These are phyloP conservation scores for Drosophila mettleri DNA, from an alignment of 2,888 invertebrate species.

Conservation along the genomic window DNA sequence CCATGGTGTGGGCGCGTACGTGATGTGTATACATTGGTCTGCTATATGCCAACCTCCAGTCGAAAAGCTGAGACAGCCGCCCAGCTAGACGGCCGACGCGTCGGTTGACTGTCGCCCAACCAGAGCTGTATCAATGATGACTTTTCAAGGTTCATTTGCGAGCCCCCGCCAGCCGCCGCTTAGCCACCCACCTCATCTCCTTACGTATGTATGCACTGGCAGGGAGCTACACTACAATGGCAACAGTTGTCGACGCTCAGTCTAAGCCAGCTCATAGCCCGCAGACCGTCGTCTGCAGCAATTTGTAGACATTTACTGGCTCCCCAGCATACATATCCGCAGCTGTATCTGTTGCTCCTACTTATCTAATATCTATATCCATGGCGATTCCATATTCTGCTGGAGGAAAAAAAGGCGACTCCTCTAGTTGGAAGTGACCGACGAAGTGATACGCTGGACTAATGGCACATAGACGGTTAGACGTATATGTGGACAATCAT, in stretches of 20 bases:
- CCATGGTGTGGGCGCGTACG: conserved; percentile 62
- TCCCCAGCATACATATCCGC: conserved; percentile 34
- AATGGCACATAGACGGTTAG: too few species aligned
- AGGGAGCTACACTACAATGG: conserved; percentile 29
- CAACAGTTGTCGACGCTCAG: conserved; percentile 62
- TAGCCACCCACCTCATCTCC: conserved; percentile 15
- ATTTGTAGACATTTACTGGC: conserved; percentile 71
- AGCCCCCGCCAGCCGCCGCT: conserved; percentile 21
- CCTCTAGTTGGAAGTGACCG: background rate
- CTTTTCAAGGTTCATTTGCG: conserved; percentile 79
- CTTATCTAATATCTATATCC: conserved; percentile 54
- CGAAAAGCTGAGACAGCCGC: conserved; percentile 26
- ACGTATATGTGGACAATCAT: background rate
- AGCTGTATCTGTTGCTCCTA: conserved; percentile 59
- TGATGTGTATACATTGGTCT: conserved; percentile 74
- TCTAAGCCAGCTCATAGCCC: conserved; percentile 35
- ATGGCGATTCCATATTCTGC: conserved; percentile 21
- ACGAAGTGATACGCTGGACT: background rate
- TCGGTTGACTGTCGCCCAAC: conserved; percentile 36
- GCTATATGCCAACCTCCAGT: conserved; percentile 29
- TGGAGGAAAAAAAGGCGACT: background rate
- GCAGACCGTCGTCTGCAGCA: conserved; percentile 73
- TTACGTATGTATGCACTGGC: too few species aligned
- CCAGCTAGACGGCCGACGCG: conserved; percentile 24
- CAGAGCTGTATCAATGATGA: conserved; percentile 62